Evolutionary conservation across 2,888 invertebrate genomes (phyloP), one percentile per base, ranked within the genome.

Genomic region (Pristionchus arcanus): DNA sequence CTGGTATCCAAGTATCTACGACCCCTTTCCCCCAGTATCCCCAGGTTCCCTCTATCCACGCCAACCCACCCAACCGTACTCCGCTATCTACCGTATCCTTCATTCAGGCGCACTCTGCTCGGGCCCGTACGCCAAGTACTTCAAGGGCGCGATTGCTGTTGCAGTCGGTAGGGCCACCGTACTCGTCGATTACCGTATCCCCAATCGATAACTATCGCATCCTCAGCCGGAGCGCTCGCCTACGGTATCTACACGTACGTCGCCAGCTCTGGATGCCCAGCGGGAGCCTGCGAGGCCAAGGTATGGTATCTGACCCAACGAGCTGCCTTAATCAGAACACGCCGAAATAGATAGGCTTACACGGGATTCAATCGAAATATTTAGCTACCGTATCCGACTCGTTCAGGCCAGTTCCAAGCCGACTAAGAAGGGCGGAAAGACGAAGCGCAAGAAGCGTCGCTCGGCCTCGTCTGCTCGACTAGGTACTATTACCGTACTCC

Each of bases 371-470:
- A 59, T 21, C 59, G 59, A 59, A 16, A 4, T 3, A 25, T 25
- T 7, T 16, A 66, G 5, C 68, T 68, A 68, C 68, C 68, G 68
- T 68, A 68, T 16, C 66, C 25, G 2, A 19, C 63, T 0, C 74
- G 31, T 37, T 28, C 71, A 19, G 71, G 19, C 15, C 34, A 21
- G 5, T 34, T 19, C 1, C 37, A 74, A 74, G 74, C 68, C 34
- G 34, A 37, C 34, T 37, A 74, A 74, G 37, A 74, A 74, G 37
- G 74, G 74, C 74, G 21, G 37, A 11, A 74, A 74, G 74, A 74
- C 74, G 74, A 74, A 74, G 74, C 74, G 74, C 21, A 74, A 74
- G 74, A 74, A 74, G 74, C 74, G 74, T 37, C 74, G 74, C 11
- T 74, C 74, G 21, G 74, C 74, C 4, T 74, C 74, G 25, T 74